Evolutionary conservation across 1,140 invertebrate genomes (phyloP), one percentile per base, ranked within the genome.

Genomic region (Armadillidium nasatum): DNA sequence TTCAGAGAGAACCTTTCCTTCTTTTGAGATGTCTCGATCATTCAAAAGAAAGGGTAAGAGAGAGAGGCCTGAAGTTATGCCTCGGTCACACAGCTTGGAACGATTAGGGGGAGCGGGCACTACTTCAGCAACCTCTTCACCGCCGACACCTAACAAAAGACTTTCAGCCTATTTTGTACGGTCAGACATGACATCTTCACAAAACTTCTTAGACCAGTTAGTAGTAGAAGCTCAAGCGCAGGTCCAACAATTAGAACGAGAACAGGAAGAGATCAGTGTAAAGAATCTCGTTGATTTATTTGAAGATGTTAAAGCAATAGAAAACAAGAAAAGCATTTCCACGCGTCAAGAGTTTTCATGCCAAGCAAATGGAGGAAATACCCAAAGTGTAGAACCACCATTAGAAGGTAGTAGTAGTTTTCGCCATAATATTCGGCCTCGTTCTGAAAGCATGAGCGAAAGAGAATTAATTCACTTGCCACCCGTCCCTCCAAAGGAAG

Each of bases 401-500:
- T 71, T 54, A 9, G 71, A 71, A 44, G 68, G 33, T 19, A 66
- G 72, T 72, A 67, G 33, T 19, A 66, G 72, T 72, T 72, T 75
- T 22, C 77, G 76, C 13, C 73, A 77, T 54, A 80, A 72, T 72
- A 71, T 73, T 43, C 68, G 79, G 73, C 76, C 79, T 21, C 77
- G 77, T n/a, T 76, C 71, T 44, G 79, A 78, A 13, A 80, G 79
- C 66, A 78, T 76, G 23, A 74, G 76, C 13, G 79, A 80, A 22
- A 76, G 76, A 60, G 77, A 74, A 67, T 54, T 76, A 71, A 6
- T 33, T 33, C 33, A 33, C 33, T 33, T 33, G 33, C 79, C 79
- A n/a, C 79, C 79, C n/a, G 79, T 80, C 60, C 79, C 79, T 54
- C 79, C 79, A 80, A 67, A 68, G 79, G 44, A 80, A 80, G 72